Evolutionary conservation across 2,888 invertebrate species (phyloP).

Genomic region (Cerastoderma edule): DNA sequence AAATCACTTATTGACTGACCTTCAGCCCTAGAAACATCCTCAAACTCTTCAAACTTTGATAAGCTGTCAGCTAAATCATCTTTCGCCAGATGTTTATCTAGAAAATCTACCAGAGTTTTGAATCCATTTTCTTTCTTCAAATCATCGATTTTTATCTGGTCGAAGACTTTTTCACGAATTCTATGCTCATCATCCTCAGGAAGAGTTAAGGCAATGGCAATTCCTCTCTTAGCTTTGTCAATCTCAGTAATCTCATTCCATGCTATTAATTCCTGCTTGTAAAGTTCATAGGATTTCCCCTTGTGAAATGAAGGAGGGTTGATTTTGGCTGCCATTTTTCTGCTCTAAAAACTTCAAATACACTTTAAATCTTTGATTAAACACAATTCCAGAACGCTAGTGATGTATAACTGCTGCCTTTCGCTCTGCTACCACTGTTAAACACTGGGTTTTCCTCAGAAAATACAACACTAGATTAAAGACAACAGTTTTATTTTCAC

Average conservation of each 20-base stretch:
- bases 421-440: no score
- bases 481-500: no score
- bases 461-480: no score
- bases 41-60: slow-evolving; percentile 56
- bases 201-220: slow-evolving; percentile 54
- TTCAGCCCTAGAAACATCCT: slow-evolving; percentile 41
- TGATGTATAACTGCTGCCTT: no score
- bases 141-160: slow-evolving; percentile 50
- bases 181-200: slow-evolving; percentile 43
- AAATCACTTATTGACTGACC: slow-evolving; percentile 50
- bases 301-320: slow-evolving; percentile 31
- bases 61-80: slow-evolving; percentile 54
- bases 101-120: slow-evolving; percentile 35
- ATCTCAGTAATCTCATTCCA: slow-evolving; percentile 53
- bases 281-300: slow-evolving; percentile 39
- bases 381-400: no score
- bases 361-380: no score
- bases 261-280: slow-evolving; percentile 53
- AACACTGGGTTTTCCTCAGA: no score
- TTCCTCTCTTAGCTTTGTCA: slow-evolving; percentile 41
- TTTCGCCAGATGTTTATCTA: slow-evolving; percentile 44
- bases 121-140: no score
- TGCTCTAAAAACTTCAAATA: no score
- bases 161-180: slow-evolving; percentile 55
- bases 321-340: no score